A percentile compares a stretch with the other conserved stretches of the same genome.
These are phyloP conservation scores for Leptothorax acervorum DNA, from an alignment of 2,888 invertebrate genomes.

Conservation along the genomic window DNA sequence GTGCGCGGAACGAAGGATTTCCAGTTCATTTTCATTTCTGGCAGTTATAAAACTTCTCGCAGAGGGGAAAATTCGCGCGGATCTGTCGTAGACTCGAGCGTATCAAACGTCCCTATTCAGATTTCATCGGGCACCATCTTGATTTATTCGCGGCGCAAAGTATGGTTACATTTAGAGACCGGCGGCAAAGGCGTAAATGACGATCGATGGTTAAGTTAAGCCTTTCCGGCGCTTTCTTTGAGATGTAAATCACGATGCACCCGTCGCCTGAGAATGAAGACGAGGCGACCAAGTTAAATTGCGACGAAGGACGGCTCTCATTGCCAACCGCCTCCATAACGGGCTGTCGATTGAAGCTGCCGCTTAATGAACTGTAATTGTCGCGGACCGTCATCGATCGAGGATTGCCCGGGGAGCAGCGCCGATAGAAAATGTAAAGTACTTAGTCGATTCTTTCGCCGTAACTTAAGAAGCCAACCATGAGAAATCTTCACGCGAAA, in stretches of 20 bases:
- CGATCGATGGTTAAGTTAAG: slow-evolving; percentile 67
- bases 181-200: slow-evolving; percentile 60
- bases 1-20: not conserved
- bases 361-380: slow-evolving; percentile 73
- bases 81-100: not conserved
- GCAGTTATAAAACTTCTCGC: slow-evolving; percentile 31
- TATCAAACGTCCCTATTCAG: slow-evolving; percentile 47
- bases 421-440: slow-evolving; percentile 35
- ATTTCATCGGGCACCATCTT: slow-evolving; percentile 43
- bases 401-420: not conserved
- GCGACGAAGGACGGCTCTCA: slow-evolving; percentile 45
- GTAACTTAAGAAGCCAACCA: slow-evolving; percentile 21
- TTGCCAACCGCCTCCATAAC: slow-evolving; percentile 31
- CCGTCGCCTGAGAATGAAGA: slow-evolving; percentile 62
- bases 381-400: slow-evolving; percentile 57
- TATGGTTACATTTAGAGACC: slow-evolving; percentile 32
- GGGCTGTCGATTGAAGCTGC: slow-evolving; percentile 61
- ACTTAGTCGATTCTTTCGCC: slow-evolving; percentile 39
- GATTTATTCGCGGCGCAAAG: slow-evolving; percentile 61
- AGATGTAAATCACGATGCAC: slow-evolving; percentile 71
- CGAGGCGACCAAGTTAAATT: slow-evolving; percentile 70
- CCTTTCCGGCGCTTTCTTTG: slow-evolving; percentile 70
- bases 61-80: not conserved
- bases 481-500: slow-evolving; percentile 23
- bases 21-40: not conserved